Conservation (phyloP, 2,888 invertebrate genomes). For the Hirtodrosophila histrioides region DNA sequence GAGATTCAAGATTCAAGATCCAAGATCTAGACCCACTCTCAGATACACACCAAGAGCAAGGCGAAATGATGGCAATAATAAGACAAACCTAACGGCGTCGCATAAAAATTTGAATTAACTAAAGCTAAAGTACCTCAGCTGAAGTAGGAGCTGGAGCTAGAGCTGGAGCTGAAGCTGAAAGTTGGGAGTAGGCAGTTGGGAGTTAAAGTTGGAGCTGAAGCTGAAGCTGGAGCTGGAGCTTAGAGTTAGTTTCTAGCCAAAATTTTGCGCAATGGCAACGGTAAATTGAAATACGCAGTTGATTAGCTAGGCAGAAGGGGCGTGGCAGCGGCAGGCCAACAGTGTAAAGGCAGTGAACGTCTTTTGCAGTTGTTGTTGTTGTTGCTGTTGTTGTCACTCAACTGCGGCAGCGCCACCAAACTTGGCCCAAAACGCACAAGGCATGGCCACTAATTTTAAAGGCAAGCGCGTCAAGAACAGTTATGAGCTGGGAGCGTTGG, state of each 20-base stretch:
- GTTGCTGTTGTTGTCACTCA: constrained; percentile 60
- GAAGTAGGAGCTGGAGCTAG: too few relatives aligned
- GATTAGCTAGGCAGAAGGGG: constrained; percentile 60
- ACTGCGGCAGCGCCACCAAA: constrained; percentile 57
- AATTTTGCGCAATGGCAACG: constrained; percentile 59
- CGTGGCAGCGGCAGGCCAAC: constrained; percentile 24
- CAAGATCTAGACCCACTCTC: too few relatives aligned
- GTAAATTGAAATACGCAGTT: constrained; percentile 74
- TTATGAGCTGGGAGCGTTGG: constrained; percentile 70
- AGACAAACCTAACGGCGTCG: constrained; percentile 59
- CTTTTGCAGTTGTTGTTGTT: constrained; percentile 23
- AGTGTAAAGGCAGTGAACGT: constrained; percentile 34
- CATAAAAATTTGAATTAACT: constrained; percentile 64
- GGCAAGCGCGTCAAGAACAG: constrained; percentile 78
- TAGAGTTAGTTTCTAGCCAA: constrained; percentile 36
- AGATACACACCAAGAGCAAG: constrained; percentile 5
- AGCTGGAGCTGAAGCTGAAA: constrained; percentile 16
- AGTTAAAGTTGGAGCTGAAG: constrained; percentile 5
- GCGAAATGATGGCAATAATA: constrained; percentile 43
- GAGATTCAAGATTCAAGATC: neutral
- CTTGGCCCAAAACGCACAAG: constrained; percentile 73
- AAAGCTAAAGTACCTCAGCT: constrained; percentile 17
- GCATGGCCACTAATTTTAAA: constrained; percentile 70
- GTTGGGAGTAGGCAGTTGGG: too few relatives aligned
- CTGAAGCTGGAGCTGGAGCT: constrained; percentile 11